A percentile compares a stretch with the other conserved stretches of the same genome.
phyloP scores from a whole-genome alignment of 2,888 invertebrate genomes.

The Poecilus cupreus region DNA sequence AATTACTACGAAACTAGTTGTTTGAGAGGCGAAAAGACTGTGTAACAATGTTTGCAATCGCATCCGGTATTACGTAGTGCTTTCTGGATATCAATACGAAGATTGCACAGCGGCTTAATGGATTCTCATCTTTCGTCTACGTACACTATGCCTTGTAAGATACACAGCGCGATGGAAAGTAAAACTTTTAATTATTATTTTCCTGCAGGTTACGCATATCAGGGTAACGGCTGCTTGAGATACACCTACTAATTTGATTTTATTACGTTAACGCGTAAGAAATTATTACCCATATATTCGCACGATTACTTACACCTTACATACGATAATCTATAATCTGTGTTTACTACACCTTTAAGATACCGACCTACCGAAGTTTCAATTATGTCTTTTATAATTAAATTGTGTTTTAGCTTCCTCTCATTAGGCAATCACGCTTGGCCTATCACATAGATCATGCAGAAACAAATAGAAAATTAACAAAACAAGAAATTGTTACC shows the following conservation, averaged over 20 bases:
- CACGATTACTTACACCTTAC: slow-evolving; percentile 48
- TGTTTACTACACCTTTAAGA: slow-evolving; percentile 20
- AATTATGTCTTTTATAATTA: slow-evolving; percentile 37
- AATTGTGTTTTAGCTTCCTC: slow-evolving; percentile 13
- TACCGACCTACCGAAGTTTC: slow-evolving; percentile 2
- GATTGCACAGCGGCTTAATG: background rate
- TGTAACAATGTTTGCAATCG: slow-evolving; percentile 7
- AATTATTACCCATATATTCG: slow-evolving; percentile 48
- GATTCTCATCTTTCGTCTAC: too few species aligned
- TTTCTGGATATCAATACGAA: background rate
- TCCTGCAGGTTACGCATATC: slow-evolving; percentile 44
- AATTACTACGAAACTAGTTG: background rate
- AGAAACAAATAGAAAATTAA: too few species aligned
- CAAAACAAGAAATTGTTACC: too few species aligned
- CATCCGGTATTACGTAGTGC: background rate
- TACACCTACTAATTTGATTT: slow-evolving; percentile 52
- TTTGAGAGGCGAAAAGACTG: background rate
- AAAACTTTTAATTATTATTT: slow-evolving; percentile 35
- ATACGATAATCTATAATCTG: slow-evolving; percentile 22
- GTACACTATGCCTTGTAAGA: too few species aligned
- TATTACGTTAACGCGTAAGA: slow-evolving; percentile 48
- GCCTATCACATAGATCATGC: background rate
- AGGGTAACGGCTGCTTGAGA: slow-evolving; percentile 28
- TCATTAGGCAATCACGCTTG: background rate
- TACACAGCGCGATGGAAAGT: background rate